phyloP scores from a whole-genome alignment of 2,888 invertebrate species.

The Blastobasis adustella region DNA sequence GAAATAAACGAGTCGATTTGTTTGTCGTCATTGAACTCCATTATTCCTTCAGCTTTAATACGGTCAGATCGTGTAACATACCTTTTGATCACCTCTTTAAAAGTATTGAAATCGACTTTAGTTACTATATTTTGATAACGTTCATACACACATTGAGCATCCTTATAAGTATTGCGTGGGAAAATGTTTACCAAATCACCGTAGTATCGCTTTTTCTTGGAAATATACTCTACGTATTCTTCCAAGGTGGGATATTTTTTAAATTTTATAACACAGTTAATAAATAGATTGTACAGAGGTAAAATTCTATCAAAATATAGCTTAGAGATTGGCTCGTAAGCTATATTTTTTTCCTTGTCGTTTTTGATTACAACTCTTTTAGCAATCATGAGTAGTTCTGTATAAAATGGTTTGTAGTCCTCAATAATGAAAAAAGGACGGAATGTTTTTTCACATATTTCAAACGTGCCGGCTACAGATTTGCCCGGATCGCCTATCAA shows the following conservation, averaged over 20 bases:
- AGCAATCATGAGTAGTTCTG: slow-evolving; percentile 16
- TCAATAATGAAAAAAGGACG: slow-evolving; percentile 24
- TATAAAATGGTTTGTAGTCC: slow-evolving; percentile 25
- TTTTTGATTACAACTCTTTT: slow-evolving; percentile 19
- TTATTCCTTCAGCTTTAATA: slow-evolving; percentile 19
- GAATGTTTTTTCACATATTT: slow-evolving; percentile 24
- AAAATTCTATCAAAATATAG: slow-evolving; percentile 19
- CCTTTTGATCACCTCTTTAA: slow-evolving; percentile 13
- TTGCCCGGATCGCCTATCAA: slow-evolving; percentile 4
- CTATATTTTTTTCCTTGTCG: slow-evolving; percentile 15
- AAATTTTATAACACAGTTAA: slow-evolving; percentile 12
- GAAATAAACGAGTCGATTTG: slow-evolving; percentile 21
- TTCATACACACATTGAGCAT: slow-evolving; percentile 4
- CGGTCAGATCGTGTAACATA: slow-evolving; percentile 16
- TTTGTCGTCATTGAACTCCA: slow-evolving; percentile 14
- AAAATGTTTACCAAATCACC: slow-evolving; percentile 17
- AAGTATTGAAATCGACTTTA: slow-evolving; percentile 13
- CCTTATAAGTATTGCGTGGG: slow-evolving; percentile 8
- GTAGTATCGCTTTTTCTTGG: slow-evolving; percentile 13
- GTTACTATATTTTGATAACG: slow-evolving; percentile 12
- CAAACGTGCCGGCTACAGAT: slow-evolving; percentile 1
- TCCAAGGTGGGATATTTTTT: slow-evolving; percentile 14
- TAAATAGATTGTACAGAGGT: slow-evolving; percentile 17
- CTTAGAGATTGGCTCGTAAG: slow-evolving; percentile 15
- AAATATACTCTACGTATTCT: slow-evolving; percentile 16